These are phyloP conservation scores for Campylorhamphus procurvoides DNA, from an alignment of 2,113 vertebrate genomes.

Conservation along the genomic window DNA sequence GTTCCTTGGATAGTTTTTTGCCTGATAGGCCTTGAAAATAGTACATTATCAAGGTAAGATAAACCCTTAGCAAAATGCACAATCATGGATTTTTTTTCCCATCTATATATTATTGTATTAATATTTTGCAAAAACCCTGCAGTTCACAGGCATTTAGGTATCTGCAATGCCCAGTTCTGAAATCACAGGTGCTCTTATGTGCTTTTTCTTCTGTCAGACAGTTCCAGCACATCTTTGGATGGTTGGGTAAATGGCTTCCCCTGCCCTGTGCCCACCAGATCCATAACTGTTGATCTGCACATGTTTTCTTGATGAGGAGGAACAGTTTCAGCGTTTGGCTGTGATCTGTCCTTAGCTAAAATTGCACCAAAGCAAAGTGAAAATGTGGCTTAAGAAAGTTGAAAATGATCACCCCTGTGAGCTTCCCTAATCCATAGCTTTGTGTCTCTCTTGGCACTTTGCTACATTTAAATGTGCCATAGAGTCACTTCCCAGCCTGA, in stretches of 20 bases:
- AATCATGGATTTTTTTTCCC: accelerated
- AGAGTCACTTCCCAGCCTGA: not conserved
- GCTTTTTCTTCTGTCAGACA: not conserved
- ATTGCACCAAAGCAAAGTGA: not conserved
- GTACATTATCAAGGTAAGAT: not conserved
- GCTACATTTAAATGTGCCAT: not conserved
- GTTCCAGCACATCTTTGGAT: not conserved
- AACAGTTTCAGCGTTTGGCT: not conserved
- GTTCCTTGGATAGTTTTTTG: not conserved
- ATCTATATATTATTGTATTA: not conserved
- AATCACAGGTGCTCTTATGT: not conserved
- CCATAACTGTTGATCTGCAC: not conserved
- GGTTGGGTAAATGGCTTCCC: not conserved
- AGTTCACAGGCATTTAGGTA: not conserved
- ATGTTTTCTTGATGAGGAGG: accelerated
- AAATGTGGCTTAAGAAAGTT: not conserved
- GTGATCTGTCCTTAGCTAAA: not conserved
- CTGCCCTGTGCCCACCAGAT: accelerated
- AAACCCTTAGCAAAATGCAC: not conserved
- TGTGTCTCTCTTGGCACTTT: not conserved
- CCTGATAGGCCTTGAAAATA: not conserved
- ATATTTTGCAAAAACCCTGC: not conserved
- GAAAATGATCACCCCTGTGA: accelerated
- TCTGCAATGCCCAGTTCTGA: not conserved
- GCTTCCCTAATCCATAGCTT: not conserved